Base-by-base conservation (phyloP, 2,888 invertebrate species). In the Smittia sp. region DNA sequence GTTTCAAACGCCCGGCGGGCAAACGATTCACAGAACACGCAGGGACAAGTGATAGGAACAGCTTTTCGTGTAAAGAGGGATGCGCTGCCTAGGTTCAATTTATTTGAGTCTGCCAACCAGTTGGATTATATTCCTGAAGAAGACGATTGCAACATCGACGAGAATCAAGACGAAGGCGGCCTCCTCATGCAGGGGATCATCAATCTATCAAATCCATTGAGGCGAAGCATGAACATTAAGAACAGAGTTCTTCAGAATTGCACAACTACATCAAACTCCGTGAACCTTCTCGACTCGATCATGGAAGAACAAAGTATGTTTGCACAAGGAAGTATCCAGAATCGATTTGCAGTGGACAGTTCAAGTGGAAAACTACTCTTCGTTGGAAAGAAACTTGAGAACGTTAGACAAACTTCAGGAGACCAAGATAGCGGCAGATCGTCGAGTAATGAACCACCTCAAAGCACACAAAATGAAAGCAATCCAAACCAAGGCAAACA, bases 1-100 rank as follows among this genome's bases (percentile, higher is more conserved):
- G 22, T 46, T 69, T 25, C 75, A 27, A 25, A 41, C n/a, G 15
- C 75, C 75, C n/a, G n/a, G n/a, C n/a, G n/a, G n/a, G n/a, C n/a
- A n/a, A n/a, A n/a, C n/a, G n/a, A n/a, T n/a, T n/a, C n/a, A n/a
- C n/a, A n/a, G n/a, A n/a, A n/a, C n/a, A n/a, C n/a, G n/a, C n/a
- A n/a, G n/a, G n/a, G n/a, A n/a, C n/a, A n/a, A n/a, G n/a, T n/a
- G n/a, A n/a, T n/a, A n/a, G n/a, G n/a, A n/a, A n/a, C n/a, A 73
- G 11, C 7, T 18, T 41, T n/a, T 3, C 13, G 73, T 18, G 15
- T n/a, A 63, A 3, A 9, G n/a, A n/a, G n/a, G 22, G 70, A 32
- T 18, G 70, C 58, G 27, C 13, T 74, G 1, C 54, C 24, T 25
- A 62, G 52, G 39, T 70, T 72, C 3, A 72, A 72, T 13, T 58